phyloP scores from a whole-genome alignment of 2,113 vertebrate genomes.

The Labrus mixtus region DNA sequence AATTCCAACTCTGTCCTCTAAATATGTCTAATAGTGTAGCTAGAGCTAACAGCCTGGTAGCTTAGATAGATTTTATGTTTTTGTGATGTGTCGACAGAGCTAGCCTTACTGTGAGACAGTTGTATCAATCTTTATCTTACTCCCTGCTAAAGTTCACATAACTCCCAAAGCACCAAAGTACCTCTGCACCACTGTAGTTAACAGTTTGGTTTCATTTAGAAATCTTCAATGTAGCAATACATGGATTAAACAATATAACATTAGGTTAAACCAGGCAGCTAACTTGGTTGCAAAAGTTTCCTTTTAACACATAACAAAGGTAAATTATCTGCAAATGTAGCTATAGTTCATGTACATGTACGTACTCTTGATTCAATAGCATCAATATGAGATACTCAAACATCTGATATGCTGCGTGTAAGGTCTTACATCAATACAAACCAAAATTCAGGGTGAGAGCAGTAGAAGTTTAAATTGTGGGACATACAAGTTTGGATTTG shows the following conservation, averaged over 20 bases:
- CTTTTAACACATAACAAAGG: too few species aligned
- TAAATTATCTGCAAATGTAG: too few species aligned
- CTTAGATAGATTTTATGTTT: background rate
- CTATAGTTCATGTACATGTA: too few species aligned
- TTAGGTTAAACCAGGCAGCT: too few species aligned
- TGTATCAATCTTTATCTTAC: too few species aligned
- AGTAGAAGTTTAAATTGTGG: slow-evolving; percentile 36
- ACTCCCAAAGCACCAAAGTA: too few species aligned
- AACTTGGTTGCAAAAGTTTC: too few species aligned
- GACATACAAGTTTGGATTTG: slow-evolving; percentile 79
- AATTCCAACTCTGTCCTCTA: background rate
- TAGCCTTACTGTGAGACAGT: background rate
- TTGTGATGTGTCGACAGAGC: background rate
- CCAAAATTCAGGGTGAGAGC: slow-evolving; percentile 12
- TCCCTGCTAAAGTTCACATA: background rate
- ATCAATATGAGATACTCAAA: background rate
- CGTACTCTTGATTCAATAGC: background rate
- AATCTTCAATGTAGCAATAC: too few species aligned
- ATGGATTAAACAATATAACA: too few species aligned
- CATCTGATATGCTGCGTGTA: slow-evolving; percentile 25
- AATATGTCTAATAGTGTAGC: background rate
- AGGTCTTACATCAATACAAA: slow-evolving; percentile 47
- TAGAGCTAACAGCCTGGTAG: background rate
- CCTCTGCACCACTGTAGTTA: too few species aligned
- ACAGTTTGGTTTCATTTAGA: too few species aligned